phyloP scores from a whole-genome alignment of 2,888 invertebrate genomes.

The Junonia oenone region DNA sequence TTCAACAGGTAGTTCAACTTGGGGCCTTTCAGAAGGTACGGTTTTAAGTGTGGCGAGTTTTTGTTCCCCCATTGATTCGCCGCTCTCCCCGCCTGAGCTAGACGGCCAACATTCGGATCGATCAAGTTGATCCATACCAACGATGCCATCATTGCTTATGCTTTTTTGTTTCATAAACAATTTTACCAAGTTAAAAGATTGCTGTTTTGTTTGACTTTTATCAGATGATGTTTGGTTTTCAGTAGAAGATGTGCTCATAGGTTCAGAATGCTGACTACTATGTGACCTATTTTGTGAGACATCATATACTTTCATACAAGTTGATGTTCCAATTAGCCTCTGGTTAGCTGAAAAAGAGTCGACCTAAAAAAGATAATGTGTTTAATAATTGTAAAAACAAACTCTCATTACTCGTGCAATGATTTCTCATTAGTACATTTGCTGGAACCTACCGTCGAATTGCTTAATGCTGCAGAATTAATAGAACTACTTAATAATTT shows the following conservation, averaged over 20 bases:
- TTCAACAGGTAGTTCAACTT: slow-evolving; percentile 78
- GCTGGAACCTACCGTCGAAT: slow-evolving; percentile 82
- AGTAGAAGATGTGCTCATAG: slow-evolving; percentile 75
- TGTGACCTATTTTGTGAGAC: slow-evolving; percentile 65
- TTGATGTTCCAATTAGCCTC: slow-evolving; percentile 61
- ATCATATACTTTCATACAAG: slow-evolving; percentile 73
- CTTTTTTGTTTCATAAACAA: slow-evolving; percentile 94
- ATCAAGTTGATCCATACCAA: slow-evolving; percentile 86
- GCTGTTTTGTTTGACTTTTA: slow-evolving; percentile 82
- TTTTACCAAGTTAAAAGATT: slow-evolving; percentile 90
- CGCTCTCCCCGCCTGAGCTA: slow-evolving; percentile 82
- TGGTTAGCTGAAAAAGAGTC: slow-evolving; percentile 73
- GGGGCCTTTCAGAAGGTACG: slow-evolving; percentile 52
- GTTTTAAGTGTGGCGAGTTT: slow-evolving; percentile 50
- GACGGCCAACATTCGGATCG: slow-evolving; percentile 88
- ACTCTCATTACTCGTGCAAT: slow-evolving; percentile 18
- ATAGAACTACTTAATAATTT: slow-evolving; percentile 74
- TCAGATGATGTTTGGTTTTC: slow-evolving; percentile 72
- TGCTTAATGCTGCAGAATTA: slow-evolving; percentile 81
- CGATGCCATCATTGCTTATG: slow-evolving; percentile 87
- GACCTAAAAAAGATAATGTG: slow-evolving; percentile 54
- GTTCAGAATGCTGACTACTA: slow-evolving; percentile 72
- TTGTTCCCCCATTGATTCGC: slow-evolving; percentile 76
- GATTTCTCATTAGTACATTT: slow-evolving; percentile 25
- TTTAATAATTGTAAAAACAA: slow-evolving; percentile 31